Conservation (phyloP, 2,888 invertebrate genomes). For the Hydriomena furcata region DNA sequence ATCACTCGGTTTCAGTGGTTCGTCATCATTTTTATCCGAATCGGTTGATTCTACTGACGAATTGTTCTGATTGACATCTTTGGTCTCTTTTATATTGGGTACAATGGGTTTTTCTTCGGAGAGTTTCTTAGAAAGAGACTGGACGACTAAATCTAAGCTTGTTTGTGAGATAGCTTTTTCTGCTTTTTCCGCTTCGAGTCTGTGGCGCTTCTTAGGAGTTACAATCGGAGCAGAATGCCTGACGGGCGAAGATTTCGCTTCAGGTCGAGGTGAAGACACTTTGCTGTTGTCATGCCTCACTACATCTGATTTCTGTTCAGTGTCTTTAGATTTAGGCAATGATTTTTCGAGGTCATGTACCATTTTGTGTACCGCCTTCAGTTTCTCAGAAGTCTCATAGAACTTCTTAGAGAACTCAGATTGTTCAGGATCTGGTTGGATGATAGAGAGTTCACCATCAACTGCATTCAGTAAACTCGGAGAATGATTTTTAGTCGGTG, state of each 20-base stretch:
- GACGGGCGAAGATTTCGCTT: slow-evolving; percentile 63
- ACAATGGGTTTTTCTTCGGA: slow-evolving; percentile 65
- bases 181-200: slow-evolving; percentile 84
- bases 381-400: slow-evolving; percentile 77
- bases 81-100: slow-evolving; percentile 52
- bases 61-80: slow-evolving; percentile 63
- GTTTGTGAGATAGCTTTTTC: slow-evolving; percentile 71
- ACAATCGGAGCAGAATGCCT: slow-evolving; percentile 79
- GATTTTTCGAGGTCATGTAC: slow-evolving; percentile 74
- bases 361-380: slow-evolving; percentile 78
- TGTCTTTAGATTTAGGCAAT: slow-evolving; percentile 69
- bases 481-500: slow-evolving; percentile 48
- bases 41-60: slow-evolving; percentile 58
- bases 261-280: slow-evolving; percentile 66
- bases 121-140: slow-evolving; percentile 75
- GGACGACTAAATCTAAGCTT: slow-evolving; percentile 75
- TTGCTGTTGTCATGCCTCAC: slow-evolving; percentile 60
- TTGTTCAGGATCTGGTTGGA: slow-evolving; percentile 69
- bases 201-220: slow-evolving; percentile 89
- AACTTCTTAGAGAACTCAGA: slow-evolving; percentile 79
- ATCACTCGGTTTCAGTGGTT: slow-evolving; percentile 40
- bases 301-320: slow-evolving; percentile 57
- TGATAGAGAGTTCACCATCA: slow-evolving; percentile 65
- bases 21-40: slow-evolving; percentile 44
- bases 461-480: slow-evolving; percentile 47